phyloP scores from a whole-genome alignment of 2,888 invertebrate species.

The Megaustenia siamemsis region DNA sequence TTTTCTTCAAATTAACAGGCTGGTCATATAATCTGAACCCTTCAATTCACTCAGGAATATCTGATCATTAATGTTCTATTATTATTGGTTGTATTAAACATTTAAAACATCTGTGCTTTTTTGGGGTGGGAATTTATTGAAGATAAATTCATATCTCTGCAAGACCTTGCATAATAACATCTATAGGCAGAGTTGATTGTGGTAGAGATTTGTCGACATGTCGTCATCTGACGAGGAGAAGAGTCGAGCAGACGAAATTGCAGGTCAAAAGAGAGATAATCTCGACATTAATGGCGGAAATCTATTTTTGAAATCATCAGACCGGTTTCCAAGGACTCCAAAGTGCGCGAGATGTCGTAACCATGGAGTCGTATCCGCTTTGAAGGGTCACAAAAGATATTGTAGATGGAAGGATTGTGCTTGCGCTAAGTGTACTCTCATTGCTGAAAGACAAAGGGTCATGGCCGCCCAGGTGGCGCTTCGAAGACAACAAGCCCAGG shows the following conservation, averaged over 20 bases:
- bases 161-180: neutral
- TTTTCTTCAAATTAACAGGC: too few species aligned
- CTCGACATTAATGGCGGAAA: neutral
- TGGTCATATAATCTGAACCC: too few species aligned
- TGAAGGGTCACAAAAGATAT: conserved; percentile 90
- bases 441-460: conserved; percentile 97
- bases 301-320: conserved; percentile 80
- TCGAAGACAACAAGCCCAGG: conserved; percentile 96
- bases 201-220: neutral
- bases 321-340: conserved; percentile 96
- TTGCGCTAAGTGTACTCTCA: conserved; percentile 97
- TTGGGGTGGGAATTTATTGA: too few species aligned
- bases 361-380: conserved; percentile 97
- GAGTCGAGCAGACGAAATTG: neutral
- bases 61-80: too few species aligned
- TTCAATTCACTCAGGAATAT: too few species aligned
- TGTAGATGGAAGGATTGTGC: conserved; percentile 97
- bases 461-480: conserved; percentile 99
- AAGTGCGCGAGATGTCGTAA: conserved; percentile 98
- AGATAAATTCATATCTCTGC: too few species aligned
- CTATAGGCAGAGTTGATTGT: neutral
- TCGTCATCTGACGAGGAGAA: conserved; percentile 52
- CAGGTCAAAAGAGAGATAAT: neutral
- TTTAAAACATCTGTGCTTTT: too few species aligned
- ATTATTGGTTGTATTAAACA: too few species aligned